Conservation (phyloP, 1,140 invertebrate species). For the Panagrolaimus sp. region DNA sequence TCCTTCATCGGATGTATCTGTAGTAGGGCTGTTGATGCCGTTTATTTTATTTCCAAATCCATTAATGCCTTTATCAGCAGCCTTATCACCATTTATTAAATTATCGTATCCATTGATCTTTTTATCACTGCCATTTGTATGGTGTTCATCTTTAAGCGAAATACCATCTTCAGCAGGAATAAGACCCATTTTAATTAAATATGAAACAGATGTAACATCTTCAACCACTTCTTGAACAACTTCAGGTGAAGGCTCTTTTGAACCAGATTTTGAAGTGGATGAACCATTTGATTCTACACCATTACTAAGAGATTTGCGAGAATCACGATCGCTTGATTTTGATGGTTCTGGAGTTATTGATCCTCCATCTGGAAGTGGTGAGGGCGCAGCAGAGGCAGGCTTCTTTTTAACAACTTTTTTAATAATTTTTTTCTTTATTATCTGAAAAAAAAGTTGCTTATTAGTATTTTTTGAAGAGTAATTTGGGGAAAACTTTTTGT, state of each 20-base stretch:
- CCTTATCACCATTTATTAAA: neutral
- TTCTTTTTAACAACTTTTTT: constrained; percentile 9
- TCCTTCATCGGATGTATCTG: neutral
- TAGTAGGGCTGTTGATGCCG: neutral
- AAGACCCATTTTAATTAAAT: constrained; percentile 21
- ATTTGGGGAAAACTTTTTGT: too few species aligned
- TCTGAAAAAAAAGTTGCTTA: neutral
- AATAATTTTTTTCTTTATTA: constrained; percentile 2
- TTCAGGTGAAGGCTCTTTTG: constrained; percentile 24
- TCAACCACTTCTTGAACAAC: constrained; percentile 25
- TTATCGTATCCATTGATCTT: neutral
- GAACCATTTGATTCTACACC: neutral
- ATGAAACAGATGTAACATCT: constrained; percentile 19
- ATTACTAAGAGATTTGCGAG: neutral
- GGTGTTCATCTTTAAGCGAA: neutral
- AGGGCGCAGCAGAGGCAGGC: neutral
- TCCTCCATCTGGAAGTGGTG: too few species aligned
- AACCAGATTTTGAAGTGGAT: neutral
- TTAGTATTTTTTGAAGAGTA: neutral
- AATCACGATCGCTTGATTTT: neutral
- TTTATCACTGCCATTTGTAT: neutral
- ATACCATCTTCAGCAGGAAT: constrained; percentile 17
- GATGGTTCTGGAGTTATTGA: neutral
- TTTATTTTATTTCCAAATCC: too few species aligned
- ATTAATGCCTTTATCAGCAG: neutral